A percentile compares a stretch with the other conserved stretches of the same genome.
Evolutionary conservation across 2,113 vertebrate species (phyloP).

Genomic region (Coracopsis vasa): DNA sequence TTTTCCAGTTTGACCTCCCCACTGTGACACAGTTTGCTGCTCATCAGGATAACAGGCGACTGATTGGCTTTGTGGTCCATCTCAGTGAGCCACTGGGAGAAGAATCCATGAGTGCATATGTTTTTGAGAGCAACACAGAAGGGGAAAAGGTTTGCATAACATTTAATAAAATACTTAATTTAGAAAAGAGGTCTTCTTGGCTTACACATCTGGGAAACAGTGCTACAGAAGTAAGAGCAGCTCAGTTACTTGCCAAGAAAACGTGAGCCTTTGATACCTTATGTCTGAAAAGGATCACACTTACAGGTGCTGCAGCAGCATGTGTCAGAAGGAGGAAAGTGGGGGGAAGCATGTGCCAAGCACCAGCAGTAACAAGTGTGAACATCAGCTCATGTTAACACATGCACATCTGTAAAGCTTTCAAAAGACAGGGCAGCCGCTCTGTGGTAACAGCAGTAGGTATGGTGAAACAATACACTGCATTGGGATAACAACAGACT

Average conservation of each 20-base stretch:
- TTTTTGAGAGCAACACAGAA: slow-evolving; percentile 98
- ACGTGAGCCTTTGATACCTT: neutral
- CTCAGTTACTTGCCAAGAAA: neutral
- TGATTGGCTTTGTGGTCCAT: slow-evolving; percentile 91
- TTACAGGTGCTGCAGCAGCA: neutral
- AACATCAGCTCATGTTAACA: neutral
- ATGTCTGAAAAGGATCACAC: neutral
- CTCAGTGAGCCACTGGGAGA: slow-evolving; percentile 75
- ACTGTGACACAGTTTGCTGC: slow-evolving; percentile 91
- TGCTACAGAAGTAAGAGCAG: neutral
- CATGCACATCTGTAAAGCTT: accelerated
- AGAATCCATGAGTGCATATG: slow-evolving; percentile 83
- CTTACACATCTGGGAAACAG: neutral
- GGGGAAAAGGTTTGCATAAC: slow-evolving; percentile 87
- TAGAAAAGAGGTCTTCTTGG: neutral
- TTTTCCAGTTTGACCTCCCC: slow-evolving; percentile 86
- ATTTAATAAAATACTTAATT: neutral
- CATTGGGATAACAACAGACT: neutral
- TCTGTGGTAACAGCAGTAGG: too few relatives aligned
- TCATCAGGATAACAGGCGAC: slow-evolving; percentile 92
- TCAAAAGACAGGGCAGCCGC: neutral
- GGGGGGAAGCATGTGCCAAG: neutral
- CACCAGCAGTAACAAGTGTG: neutral
- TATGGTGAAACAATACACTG: neutral
- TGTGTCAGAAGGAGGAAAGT: neutral